Base-by-base conservation (phyloP, 2,797 vertebrate species). In the Morus bassanus region DNA sequence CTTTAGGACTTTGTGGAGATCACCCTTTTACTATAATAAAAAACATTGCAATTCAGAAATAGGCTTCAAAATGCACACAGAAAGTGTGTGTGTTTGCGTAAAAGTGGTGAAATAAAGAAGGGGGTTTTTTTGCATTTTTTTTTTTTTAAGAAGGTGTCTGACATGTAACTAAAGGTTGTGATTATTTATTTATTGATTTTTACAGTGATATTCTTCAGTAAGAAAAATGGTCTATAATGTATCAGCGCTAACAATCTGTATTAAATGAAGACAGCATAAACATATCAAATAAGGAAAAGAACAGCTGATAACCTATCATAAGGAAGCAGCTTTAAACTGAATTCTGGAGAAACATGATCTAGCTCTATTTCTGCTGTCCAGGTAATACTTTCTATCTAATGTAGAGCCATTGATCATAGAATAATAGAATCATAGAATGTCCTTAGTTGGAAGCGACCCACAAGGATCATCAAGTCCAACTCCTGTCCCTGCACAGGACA, bases 181-280 rank as follows among this genome's bases (percentile, higher is more conserved):
- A 69, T 83, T 85, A 54, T 74, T 79, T 84, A 50, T 86, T 61
- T 39, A 59, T 45, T 69, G 9, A 45, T 75, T 70, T 91, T 85
- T 77, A 46, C 28, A 63, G 5, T 4, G 35, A 33, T n/a, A 37
- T 82, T 79, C 4, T 75, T 87, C 57, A 61, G 23, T 65, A 78
- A 63, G 67, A 64, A 48, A 75, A 75, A 41, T 35, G 5, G 5
- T 69, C 33, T 76, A 13, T 68, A 60, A 57, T 57, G 13, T 37
- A 37, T 39, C 18, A 91, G 9, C 30, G 13, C 10, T 72, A 89
- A 54, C 13, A 50, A 61, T 33, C 16, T 54, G 4, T 54, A 28
- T 57, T 57, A 83, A 93, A 57, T 57, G 28, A 79, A 50, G 35
- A 74, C 10, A 74, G 6, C 7, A 74, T 27, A 90, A 74, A 75